phyloP scores from a whole-genome alignment of 37 sponge, comb jelly and placozoan species.

The Halichondria panicea region DNA sequence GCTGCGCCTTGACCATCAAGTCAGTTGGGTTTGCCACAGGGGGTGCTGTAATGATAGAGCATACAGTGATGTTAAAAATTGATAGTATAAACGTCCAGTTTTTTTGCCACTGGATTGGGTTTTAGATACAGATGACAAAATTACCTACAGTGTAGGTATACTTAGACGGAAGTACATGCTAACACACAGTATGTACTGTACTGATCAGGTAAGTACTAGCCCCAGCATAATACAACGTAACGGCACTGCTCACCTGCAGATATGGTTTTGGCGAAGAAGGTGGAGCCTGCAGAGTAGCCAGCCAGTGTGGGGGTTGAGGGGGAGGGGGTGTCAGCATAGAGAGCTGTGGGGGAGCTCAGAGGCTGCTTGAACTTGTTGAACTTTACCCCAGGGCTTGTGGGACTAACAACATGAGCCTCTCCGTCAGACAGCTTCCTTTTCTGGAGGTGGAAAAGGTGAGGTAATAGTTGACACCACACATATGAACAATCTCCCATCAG shows the following conservation, averaged over 20 bases:
- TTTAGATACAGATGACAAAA: neutral
- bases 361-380: slow-evolving; percentile 55
- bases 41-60: slow-evolving; percentile 57
- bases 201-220: neutral
- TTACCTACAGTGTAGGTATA: neutral
- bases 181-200: no score
- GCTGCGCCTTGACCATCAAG: neutral
- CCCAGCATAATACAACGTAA: neutral
- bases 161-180: neutral
- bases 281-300: slow-evolving; percentile 7
- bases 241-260: slow-evolving; percentile 48
- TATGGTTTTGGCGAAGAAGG: slow-evolving; percentile 37
- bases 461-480: no score
- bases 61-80: neutral
- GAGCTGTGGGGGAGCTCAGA: slow-evolving; percentile 47
- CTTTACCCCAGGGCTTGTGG: slow-evolving; percentile 13
- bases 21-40: slow-evolving; percentile 57
- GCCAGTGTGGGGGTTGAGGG: slow-evolving; percentile 7
- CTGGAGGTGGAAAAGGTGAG: neutral
- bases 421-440: neutral
- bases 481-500: neutral
- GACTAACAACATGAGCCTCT: slow-evolving; percentile 7
- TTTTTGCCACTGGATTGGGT: no score
- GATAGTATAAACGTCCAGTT: no score
- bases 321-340: slow-evolving; percentile 17